These are phyloP conservation scores for Neolamprologus toae DNA, from an alignment of 2,113 vertebrate species.

Conservation along the genomic window DNA sequence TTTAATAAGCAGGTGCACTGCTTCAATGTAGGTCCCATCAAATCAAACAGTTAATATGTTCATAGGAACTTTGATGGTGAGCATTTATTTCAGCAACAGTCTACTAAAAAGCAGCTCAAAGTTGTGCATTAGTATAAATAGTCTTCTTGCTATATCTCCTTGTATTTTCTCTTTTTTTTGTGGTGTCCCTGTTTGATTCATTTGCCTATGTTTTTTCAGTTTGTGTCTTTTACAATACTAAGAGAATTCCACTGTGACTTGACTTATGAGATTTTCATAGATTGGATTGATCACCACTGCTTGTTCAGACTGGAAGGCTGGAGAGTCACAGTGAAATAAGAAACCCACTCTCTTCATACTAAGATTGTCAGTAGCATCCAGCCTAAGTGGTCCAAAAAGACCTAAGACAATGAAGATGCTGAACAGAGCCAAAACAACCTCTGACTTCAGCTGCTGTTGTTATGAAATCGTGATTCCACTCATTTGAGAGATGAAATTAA, in stretches of 20 bases:
- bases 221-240: background rate
- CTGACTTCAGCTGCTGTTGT: background rate
- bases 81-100: conserved; percentile 32
- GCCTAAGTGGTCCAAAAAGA: background rate
- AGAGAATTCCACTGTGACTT: background rate
- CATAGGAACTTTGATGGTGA: conserved; percentile 35
- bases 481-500: background rate
- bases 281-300: background rate
- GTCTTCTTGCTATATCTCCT: background rate
- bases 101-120: conserved; percentile 4
- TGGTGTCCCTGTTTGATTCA: conserved; percentile 12
- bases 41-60: conserved; percentile 58
- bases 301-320: background rate
- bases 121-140: background rate
- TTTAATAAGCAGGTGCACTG: conserved; percentile 54
- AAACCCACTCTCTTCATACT: background rate
- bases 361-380: background rate
- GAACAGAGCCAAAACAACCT: background rate
- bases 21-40: conserved; percentile 40
- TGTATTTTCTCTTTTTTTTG: background rate
- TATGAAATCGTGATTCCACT: background rate
- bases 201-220: conserved; percentile 7
- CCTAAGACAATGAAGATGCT: background rate
- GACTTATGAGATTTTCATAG: background rate
- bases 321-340: background rate